A percentile compares a stretch with the other conserved stretches of the same genome.
Evolutionary conservation across 2,113 vertebrate species (phyloP).

Genomic region (Cricetomys ansorgei): DNA sequence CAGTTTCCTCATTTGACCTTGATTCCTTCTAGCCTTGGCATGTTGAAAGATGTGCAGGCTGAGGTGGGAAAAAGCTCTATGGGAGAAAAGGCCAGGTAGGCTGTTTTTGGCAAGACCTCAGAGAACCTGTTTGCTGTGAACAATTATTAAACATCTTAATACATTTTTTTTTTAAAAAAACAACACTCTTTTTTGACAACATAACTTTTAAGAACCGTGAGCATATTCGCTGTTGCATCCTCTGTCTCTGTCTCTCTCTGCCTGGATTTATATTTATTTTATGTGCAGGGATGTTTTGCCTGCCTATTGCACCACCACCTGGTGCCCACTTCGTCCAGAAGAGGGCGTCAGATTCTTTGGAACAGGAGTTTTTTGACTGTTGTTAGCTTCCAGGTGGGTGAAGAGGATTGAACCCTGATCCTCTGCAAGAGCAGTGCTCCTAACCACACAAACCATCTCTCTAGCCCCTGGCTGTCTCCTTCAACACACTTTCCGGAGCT

Average conservation of each 20-base stretch:
- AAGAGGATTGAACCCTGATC: background rate
- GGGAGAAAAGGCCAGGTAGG: background rate
- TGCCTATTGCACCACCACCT: too few species aligned
- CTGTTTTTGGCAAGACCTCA: conserved; percentile 24
- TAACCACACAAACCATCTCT: background rate
- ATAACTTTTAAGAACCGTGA: background rate
- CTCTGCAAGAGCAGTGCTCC: background rate
- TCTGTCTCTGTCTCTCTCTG: too few species aligned
- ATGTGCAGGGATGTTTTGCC: background rate
- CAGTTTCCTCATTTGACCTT: conserved; percentile 67
- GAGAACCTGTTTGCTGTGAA: background rate
- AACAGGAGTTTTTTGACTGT: too few species aligned
- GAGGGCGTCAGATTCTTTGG: background rate
- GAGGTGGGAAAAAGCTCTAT: background rate
- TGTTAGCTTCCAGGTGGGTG: background rate
- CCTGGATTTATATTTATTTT: background rate
- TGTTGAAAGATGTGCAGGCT: background rate
- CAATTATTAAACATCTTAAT: conserved; percentile 1
- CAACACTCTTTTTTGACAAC: background rate
- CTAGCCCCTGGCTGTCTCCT: background rate
- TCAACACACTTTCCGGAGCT: background rate
- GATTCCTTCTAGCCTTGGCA: conserved; percentile 4
- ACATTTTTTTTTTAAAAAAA: background rate
- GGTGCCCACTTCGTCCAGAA: background rate
- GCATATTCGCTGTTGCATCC: background rate